phyloP scores from a whole-genome alignment of 2,888 invertebrate genomes.

The Drosophila ezoana region DNA sequence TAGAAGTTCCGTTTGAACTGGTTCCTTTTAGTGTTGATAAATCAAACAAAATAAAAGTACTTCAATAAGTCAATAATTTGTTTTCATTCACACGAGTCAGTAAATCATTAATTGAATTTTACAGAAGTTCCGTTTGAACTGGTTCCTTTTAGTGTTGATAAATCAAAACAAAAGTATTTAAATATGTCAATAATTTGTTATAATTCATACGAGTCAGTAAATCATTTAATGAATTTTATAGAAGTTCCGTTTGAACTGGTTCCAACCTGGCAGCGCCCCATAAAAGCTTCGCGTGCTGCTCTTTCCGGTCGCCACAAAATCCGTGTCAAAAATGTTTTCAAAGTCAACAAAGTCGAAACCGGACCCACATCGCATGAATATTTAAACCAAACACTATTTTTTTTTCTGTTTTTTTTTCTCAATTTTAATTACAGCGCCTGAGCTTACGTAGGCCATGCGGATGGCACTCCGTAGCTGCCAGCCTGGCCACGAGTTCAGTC shows the following conservation, averaged over 20 bases:
- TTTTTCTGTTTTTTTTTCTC: conserved; percentile 28
- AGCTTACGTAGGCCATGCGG: conserved; percentile 44
- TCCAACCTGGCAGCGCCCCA: conserved; percentile 25
- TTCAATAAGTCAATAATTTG: too few relatives aligned
- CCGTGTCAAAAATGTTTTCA: conserved; percentile 55
- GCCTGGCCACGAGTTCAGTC: conserved; percentile 53
- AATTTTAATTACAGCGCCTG: conserved; percentile 61
- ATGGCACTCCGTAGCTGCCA: conserved; percentile 24
- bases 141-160: too few relatives aligned
- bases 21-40: too few relatives aligned
- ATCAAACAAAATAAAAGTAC: too few relatives aligned
- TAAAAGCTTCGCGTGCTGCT: conserved; percentile 44
- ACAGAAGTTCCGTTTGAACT: too few relatives aligned
- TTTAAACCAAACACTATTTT: conserved; percentile 29
- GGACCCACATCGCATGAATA: conserved; percentile 64
- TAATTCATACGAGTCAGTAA: neutral
- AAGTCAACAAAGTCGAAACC: conserved; percentile 50
- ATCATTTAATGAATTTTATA: too few relatives aligned
- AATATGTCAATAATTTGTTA: neutral
- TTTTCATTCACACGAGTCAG: too few relatives aligned
- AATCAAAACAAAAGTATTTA: neutral
- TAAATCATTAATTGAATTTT: too few relatives aligned
- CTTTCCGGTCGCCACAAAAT: conserved; percentile 60
- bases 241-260: conserved; percentile 46
- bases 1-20: conserved; percentile 41